Conservation (phyloP, 2,113 vertebrate species). For the Candoia aspera region DNA sequence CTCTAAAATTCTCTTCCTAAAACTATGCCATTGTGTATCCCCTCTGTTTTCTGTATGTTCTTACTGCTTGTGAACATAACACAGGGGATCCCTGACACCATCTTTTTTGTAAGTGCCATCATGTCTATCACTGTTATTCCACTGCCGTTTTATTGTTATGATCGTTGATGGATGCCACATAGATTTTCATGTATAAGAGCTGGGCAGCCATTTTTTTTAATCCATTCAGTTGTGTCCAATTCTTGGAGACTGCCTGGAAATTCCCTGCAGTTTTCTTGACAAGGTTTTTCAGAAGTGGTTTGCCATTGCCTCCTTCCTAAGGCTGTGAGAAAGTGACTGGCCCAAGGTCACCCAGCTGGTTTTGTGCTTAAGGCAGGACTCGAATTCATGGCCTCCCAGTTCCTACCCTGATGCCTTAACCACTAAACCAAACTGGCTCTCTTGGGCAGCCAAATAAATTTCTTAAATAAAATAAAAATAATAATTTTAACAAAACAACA, state of each 20-base stretch:
- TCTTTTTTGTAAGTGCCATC: neutral
- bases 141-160: neutral
- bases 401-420: no score
- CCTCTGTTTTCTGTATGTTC: neutral
- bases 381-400: no score
- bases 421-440: no score
- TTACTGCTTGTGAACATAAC: neutral
- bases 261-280: no score
- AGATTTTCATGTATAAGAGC: neutral
- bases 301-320: no score
- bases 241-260: no score
- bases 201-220: neutral
- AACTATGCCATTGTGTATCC: neutral
- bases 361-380: no score
- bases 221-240: no score
- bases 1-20: neutral
- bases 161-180: neutral
- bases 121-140: no score
- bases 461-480: neutral
- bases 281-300: no score
- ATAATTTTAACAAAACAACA: neutral
- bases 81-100: neutral
- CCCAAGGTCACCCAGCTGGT: no score
- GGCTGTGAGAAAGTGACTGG: no score
- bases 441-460: neutral